Conservation (phyloP, 1,140 invertebrate species). For the Drosophila elegans region DNA sequence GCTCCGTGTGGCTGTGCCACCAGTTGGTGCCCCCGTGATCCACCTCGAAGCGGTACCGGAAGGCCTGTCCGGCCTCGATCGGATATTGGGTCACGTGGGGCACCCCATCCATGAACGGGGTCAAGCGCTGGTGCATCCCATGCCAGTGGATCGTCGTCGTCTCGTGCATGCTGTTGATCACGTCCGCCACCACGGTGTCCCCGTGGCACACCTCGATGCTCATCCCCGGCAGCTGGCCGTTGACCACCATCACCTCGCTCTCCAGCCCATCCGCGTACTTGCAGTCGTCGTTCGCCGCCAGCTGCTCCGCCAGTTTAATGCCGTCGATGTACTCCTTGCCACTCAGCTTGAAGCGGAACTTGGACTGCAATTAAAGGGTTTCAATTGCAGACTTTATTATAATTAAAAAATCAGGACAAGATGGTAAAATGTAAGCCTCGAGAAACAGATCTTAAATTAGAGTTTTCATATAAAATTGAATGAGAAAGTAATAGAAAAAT, state of each 20-base stretch:
- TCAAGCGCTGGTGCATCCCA: slow-evolving; percentile 85
- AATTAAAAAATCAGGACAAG: no score
- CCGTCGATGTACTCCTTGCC: slow-evolving; percentile 66
- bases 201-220: slow-evolving; percentile 86
- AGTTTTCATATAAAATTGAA: no score
- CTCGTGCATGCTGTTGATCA: slow-evolving; percentile 86
- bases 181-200: slow-evolving; percentile 86
- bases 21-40: slow-evolving; percentile 84
- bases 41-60: slow-evolving; percentile 86
- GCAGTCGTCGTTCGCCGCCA: slow-evolving; percentile 85
- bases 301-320: slow-evolving; percentile 34
- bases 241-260: slow-evolving; percentile 86
- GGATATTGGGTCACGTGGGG: slow-evolving; percentile 90
- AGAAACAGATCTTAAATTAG: no score
- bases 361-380: slow-evolving; percentile 20
- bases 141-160: slow-evolving; percentile 86
- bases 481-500: no score
- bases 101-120: slow-evolving; percentile 88
- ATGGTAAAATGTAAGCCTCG: no score
- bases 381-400: no score
- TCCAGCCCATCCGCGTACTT: slow-evolving; percentile 87
- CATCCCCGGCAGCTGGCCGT: slow-evolving; percentile 87
- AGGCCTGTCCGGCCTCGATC: slow-evolving; percentile 86
- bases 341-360: slow-evolving; percentile 60
- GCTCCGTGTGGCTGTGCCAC: slow-evolving; percentile 84